phyloP scores from a whole-genome alignment of 2,113 vertebrate species.

The Salminus brasiliensis region DNA sequence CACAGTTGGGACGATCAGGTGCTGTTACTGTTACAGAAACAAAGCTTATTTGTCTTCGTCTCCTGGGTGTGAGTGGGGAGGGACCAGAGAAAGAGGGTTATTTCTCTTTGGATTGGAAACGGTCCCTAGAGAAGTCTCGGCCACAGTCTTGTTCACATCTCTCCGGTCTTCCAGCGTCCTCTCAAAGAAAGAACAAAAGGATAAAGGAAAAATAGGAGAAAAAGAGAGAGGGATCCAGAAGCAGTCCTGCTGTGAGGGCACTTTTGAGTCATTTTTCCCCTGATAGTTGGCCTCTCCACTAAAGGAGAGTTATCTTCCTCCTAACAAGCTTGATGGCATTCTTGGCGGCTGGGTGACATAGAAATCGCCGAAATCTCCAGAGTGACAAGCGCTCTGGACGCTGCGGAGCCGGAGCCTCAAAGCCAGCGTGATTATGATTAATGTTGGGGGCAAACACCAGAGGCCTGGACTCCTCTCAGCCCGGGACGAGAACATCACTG shows the following conservation, averaged over 20 bases:
- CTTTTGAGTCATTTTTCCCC: constrained; percentile 64
- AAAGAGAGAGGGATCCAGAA: not conserved
- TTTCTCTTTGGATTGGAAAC: not conserved
- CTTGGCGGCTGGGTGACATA: constrained; percentile 71
- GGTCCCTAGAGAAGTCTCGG: not conserved
- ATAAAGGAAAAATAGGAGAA: too few species aligned
- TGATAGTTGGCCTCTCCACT: constrained; percentile 68
- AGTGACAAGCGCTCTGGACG: constrained; percentile 73
- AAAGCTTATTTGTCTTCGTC: not conserved
- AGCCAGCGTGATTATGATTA: constrained; percentile 70
- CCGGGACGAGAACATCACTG: constrained; percentile 41
- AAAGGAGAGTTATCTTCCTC: constrained; percentile 73
- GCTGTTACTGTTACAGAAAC: not conserved
- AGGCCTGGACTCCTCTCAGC: constrained; percentile 69
- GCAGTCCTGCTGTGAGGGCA: constrained; percentile 42
- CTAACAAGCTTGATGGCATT: constrained; percentile 79
- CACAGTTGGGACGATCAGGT: not conserved
- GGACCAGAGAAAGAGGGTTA: not conserved
- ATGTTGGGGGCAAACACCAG: constrained; percentile 63
- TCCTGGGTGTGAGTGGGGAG: not conserved
- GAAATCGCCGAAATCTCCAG: constrained; percentile 71
- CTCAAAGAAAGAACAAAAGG: not conserved
- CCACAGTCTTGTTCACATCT: not conserved
- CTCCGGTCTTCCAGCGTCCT: not conserved
- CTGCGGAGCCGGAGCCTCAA: constrained; percentile 68